Base-by-base conservation (phyloP, 2,113 vertebrate species). In the Sorex araneus region DNA sequence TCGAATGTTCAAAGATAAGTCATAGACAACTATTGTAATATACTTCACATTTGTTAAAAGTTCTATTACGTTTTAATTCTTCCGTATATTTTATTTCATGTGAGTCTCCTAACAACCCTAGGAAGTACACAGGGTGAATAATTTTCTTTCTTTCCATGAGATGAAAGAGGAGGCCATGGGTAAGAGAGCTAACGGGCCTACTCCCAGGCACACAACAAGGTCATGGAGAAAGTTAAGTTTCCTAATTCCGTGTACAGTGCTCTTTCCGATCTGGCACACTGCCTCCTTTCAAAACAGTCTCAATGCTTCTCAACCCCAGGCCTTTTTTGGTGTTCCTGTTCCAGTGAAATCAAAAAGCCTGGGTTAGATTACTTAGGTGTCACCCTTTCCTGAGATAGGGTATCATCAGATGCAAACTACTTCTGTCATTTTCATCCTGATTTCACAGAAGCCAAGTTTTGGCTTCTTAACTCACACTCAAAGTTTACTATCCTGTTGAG, bases 251-350 rank as follows among this genome's bases (percentile, higher is more conserved):
- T 0, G 6, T 9, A 23, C 21, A 43, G 54, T 27, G n/a, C 50
- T 21, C 69, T 73, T 94, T 80, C 76, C 70, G 66, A 19, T 28
- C 54, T 30, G 74, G 28, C 19, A 28, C 32, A 28, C 15, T 30
- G 73, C 16, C 80, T 73, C 8, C 47, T 92, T 76, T 73, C 92
- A 54, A 87, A 78, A 78, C 32, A 89, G 74, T 40, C 32, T 85
- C 67, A 45, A 4, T 18, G 71, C 63, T 66, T 8, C n/a, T 82
- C 66, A 76, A 30, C 13, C 2, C 6, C 47, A 78, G 63, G 47
- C 69, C 71, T 75, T 64, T 73, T 91, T 91, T 32, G 80, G 84
- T 76, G 57, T 94, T 95, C 93, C 80, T 91, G 30, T 78, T 32
- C 69, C 3, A 0, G 15, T 34, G 8, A 21, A 32, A 25, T 79